Evolutionary conservation across 92 coral and sea anemone genomes (phyloP), one percentile per base, ranked within the genome.

Genomic region (Pocillopora meandrina): DNA sequence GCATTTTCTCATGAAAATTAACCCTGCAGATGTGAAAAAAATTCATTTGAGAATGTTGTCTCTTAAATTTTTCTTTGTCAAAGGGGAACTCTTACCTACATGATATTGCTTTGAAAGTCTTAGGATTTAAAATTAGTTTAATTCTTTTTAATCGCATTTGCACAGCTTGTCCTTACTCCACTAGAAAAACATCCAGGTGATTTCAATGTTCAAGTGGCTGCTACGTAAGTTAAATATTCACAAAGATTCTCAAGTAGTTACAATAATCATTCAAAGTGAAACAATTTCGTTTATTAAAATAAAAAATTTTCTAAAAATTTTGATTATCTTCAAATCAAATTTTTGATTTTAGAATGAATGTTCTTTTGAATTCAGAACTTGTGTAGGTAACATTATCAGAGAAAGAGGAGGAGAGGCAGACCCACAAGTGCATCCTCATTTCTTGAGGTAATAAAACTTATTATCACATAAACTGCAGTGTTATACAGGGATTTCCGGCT

Each of bases 181-280:
- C 78, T 93, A 94, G 94, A 93, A 52, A 80, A 82, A 69, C 96
- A 93, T 62, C 82, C 90, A 64, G 76, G 77, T 52, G 93, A 93
- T 61, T 59, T 93, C 10, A 59, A 85, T 18, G 84, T 93, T 35
- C 96, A 93, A 57, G 86, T 93, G 88, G 94, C 91, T 2, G 87
- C 94, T 72, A 90, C 94, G 96, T 93, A 58, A 91, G 96, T 87
- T 14, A 20, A 20, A 3, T 56, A 33, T 26, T 42, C 14, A 18
- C 26, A 10, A 26, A 31, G 18, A 35, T 13, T 11, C 49, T 42
- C 1, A 3, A 3, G 1, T 7, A 42, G 49, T 42, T 26, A 26
- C 0, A 1, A 26, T 26, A 42, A 42, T 42, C 0, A 5, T 69
- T 69, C 14, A 33, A 7, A 15, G 0, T 33, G 12, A 69, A 35